Conservation (phyloP, 2,888 invertebrate genomes). For the Dasysyrphus albostriatus region DNA sequence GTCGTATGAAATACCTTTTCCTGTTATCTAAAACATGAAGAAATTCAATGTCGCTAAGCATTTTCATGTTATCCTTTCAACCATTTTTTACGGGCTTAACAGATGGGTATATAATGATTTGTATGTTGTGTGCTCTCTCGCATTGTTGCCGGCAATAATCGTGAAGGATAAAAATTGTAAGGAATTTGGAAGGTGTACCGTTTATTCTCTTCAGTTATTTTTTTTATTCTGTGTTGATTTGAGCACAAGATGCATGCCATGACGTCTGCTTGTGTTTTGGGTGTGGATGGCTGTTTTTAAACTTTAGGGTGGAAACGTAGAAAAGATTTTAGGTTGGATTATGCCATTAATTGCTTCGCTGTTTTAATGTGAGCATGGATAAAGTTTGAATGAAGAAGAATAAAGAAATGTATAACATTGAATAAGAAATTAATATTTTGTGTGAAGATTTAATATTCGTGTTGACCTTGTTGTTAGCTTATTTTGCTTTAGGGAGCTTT, state of each 20-base stretch:
- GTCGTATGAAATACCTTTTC: slow-evolving; percentile 59
- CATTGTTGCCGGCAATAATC: slow-evolving; percentile 57
- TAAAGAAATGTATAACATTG: slow-evolving; percentile 43
- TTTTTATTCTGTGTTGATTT: slow-evolving; percentile 7
- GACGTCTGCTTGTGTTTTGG: slow-evolving; percentile 13
- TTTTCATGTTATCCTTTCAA: slow-evolving; percentile 68
- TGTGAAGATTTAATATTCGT: slow-evolving; percentile 28
- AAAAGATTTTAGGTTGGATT: slow-evolving; percentile 62
- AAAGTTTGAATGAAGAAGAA: slow-evolving; percentile 33
- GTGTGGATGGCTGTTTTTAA: neutral
- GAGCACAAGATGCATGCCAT: neutral
- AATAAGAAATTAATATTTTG: slow-evolving; percentile 40
- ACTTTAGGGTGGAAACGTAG: slow-evolving; percentile 35
- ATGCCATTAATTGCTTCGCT: slow-evolving; percentile 68
- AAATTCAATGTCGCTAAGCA: slow-evolving; percentile 71
- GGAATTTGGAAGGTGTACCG: slow-evolving; percentile 63
- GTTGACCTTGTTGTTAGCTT: slow-evolving; percentile 37
- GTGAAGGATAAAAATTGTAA: slow-evolving; percentile 63
- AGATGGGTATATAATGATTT: slow-evolving; percentile 38
- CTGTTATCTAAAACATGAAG: slow-evolving; percentile 38
- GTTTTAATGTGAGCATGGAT: slow-evolving; percentile 53
- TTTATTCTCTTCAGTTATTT: slow-evolving; percentile 31
- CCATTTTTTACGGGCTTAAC: slow-evolving; percentile 32
- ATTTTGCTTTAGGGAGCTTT: slow-evolving; percentile 15
- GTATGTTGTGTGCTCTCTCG: slow-evolving; percentile 28